Conservation (phyloP, 1,140 invertebrate species). For the Sinonovacula constricta region DNA sequence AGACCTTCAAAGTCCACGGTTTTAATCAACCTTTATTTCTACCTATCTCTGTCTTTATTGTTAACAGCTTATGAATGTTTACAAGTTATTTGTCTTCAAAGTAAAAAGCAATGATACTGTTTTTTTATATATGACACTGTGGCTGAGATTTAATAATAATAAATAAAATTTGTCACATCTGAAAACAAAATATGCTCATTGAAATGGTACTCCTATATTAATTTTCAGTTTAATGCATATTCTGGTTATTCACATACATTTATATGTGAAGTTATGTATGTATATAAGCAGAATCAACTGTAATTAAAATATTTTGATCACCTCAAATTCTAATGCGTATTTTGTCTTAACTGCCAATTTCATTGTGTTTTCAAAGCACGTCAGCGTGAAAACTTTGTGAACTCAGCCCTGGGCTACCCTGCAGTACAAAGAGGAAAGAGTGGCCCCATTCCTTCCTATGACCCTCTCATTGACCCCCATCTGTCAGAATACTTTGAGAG, state of each 20-base stretch:
- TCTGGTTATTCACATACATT: not conserved
- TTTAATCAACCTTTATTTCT: no score
- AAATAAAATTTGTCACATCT: no score
- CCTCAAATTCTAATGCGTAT: not conserved
- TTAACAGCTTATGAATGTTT: no score
- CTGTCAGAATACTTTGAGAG: conserved; percentile 76
- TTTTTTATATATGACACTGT: no score
- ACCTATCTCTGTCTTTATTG: no score
- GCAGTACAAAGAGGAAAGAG: conserved; percentile 58
- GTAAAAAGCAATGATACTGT: no score
- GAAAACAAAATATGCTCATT: no score
- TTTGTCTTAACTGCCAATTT: not conserved
- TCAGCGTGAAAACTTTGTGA: conserved; percentile 56
- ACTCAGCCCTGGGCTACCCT: conserved; percentile 63
- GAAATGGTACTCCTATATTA: not conserved
- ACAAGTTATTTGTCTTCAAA: no score
- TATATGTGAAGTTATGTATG: not conserved
- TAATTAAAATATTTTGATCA: not conserved
- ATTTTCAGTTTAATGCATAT: not conserved
- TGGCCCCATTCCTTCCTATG: conserved; percentile 71
- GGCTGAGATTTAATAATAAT: no score
- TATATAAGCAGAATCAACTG: not conserved
- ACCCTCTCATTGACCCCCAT: conserved; percentile 76
- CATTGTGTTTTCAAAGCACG: conserved; percentile 42
- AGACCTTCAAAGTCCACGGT: no score